Base-by-base conservation (phyloP, 2,797 vertebrate species). In the Pelodytes ibericus region DNA sequence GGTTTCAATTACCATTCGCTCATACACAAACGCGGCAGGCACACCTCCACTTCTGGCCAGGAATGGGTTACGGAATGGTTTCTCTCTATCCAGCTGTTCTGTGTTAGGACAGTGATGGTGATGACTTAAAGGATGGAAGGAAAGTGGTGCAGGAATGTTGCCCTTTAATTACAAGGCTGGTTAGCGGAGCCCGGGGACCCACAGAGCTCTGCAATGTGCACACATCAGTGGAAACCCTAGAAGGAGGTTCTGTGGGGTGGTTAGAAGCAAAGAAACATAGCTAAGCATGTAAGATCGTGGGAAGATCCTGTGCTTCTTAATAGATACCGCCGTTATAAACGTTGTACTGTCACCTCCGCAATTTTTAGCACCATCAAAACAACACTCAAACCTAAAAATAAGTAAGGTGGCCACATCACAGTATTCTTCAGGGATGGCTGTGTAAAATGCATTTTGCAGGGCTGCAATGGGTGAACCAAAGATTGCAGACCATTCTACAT, bases 1-100 rank as follows among this genome's bases (percentile, higher is more conserved):
- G 49, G n/a, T 22, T 53, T 53, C 20, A 5, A 53, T 53, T 53
- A 53, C 2, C 2, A 8, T 7, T 24, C n/a, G 8, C n/a, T 53
- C 49, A 4, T 7, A 53, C 22, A 53, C 13, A n/a, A n/a, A 18
- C 11, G 7, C 18, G 13, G 18, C 33, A 61, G 3, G 8, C 18
- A 27, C 56, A 24, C 53, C 53, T 60, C n/a, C 30, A 27, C 73
- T 16, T 24, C 58, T 24, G 36, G 59, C 60, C 36, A 30, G 18
- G 10, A 44, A 58, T 22, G 20, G 67, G 74, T 77, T 77, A 77
- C 71, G 10, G 6, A 29, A 10, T 27, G 61, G 74, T 70, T 76
- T 77, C 71, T 77, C 44, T 33, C 27, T 47, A 31, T 27, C 56
- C 76, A 79, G 72, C 63, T 79, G 76, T 66, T 79, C 56, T 73